A percentile compares a stretch with the other conserved stretches of the same genome.
phyloP scores from a whole-genome alignment of 1,140 invertebrate genomes.

The Zeugodacus cucurbitae region DNA sequence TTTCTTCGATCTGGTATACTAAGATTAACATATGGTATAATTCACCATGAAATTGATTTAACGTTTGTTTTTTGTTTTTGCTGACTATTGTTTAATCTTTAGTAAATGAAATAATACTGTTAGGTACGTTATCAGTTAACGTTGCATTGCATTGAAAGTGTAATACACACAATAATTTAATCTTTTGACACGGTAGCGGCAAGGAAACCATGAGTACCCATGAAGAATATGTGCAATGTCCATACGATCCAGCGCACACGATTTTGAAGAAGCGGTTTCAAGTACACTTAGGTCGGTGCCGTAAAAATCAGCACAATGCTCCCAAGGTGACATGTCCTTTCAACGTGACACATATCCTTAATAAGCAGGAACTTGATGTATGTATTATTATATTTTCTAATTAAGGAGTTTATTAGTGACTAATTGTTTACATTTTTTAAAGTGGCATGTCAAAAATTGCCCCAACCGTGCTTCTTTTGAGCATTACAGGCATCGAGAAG shows the following conservation, averaged over 20 bases:
- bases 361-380: slow-evolving; percentile 41
- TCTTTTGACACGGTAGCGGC: not conserved
- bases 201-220: not conserved
- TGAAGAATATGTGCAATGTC: slow-evolving; percentile 25
- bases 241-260: not conserved
- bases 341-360: slow-evolving; percentile 38
- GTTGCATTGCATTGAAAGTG: not conserved
- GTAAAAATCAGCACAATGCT: not conserved
- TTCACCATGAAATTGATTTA: too few species aligned
- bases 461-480: slow-evolving; percentile 32
- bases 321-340: slow-evolving; percentile 39
- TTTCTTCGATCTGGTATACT: too few species aligned
- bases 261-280: slow-evolving; percentile 9
- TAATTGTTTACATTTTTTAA: not conserved
- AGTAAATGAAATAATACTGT: not conserved
- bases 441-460: slow-evolving; percentile 34
- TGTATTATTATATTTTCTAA: not conserved
- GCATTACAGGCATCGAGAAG: not conserved
- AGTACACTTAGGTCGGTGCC: slow-evolving; percentile 16
- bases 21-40: too few species aligned
- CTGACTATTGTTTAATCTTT: too few species aligned
- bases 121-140: not conserved
- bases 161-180: too few species aligned
- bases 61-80: too few species aligned
- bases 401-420: not conserved